Evolutionary conservation across 2,888 invertebrate species (phyloP), one percentile per base, ranked within the genome.

Genomic region (Seira musarum): DNA sequence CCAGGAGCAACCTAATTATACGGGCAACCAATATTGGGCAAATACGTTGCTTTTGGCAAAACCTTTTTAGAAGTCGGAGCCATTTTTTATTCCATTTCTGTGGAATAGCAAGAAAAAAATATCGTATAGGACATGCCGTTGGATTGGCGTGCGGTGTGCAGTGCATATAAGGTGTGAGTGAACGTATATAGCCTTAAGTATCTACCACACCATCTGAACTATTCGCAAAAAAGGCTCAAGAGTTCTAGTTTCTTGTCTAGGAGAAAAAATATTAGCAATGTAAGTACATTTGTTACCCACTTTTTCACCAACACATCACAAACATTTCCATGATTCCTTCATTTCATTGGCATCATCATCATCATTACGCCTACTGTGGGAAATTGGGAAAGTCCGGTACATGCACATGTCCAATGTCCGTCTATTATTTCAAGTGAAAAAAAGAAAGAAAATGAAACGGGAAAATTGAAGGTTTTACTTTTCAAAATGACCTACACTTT

Each of bases 61-160:
- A n/a, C n/a, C n/a, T n/a, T n/a, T n/a, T n/a, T 40, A 13, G 40
- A 40, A 40, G 40, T 8, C 40, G 40, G 40, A 40, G 13, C 40
- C 40, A 40, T 40, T 40, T 40, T 40, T 40, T 40, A 5, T 40
- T 40, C 40, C 40, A 40, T 40, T 40, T 40, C 40, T 13, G 40
- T 40, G n/a, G 6, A 40, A 13, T 8, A 40, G 40, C 40, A 40
- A 8, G n/a, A n/a, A n/a, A n/a, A n/a, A 40, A 40, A 64, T 24
- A 25, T 6, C 17, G 22, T 76, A 76, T 76, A 76, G 75, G 53
- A 61, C 75, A 68, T 76, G 63, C 69, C 75, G 75, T 76, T 68
- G 61, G 75, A 76, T 65, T 69, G 76, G 76, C 70, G 76, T 77
- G 76, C 64, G 6, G 25, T 24, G 24, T 25, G 25, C 49, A 24